Evolutionary conservation across 1,140 invertebrate species (phyloP).

Genomic region (Sycobia sp.): DNA sequence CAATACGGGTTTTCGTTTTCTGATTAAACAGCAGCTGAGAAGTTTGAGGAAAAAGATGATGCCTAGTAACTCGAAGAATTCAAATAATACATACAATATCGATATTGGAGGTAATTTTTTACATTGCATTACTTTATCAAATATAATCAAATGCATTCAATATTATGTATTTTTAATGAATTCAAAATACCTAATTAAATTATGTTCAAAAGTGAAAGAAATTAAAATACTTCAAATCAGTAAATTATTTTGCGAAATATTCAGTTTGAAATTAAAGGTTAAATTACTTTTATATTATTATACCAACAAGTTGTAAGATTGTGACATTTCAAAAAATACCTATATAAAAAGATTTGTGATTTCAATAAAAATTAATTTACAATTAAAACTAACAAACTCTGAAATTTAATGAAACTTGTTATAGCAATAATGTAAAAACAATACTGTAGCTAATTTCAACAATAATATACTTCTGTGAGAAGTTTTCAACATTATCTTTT

Average conservation of each 20-base stretch:
- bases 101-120: slow-evolving; percentile 30
- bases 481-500: no score
- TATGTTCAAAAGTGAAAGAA: no score
- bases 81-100: slow-evolving; percentile 5
- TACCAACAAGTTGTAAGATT: no score
- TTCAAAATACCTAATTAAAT: no score
- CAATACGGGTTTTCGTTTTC: slow-evolving; percentile 5
- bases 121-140: no score
- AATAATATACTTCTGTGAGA: no score
- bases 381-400: not conserved
- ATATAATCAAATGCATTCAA: not conserved
- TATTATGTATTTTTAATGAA: not conserved
- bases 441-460: no score
- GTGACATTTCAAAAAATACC: no score
- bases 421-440: no score
- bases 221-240: not conserved
- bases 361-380: not conserved
- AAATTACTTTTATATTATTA: not conserved
- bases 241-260: not conserved
- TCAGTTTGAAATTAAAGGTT: not conserved
- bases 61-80: not conserved
- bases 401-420: not conserved
- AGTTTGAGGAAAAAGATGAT: slow-evolving; percentile 17
- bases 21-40: not conserved
- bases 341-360: no score